A percentile compares a stretch with the other conserved stretches of the same genome.
Evolutionary conservation across 2,797 vertebrate species (phyloP).

Genomic region (Neosilurus mollespiculum): DNA sequence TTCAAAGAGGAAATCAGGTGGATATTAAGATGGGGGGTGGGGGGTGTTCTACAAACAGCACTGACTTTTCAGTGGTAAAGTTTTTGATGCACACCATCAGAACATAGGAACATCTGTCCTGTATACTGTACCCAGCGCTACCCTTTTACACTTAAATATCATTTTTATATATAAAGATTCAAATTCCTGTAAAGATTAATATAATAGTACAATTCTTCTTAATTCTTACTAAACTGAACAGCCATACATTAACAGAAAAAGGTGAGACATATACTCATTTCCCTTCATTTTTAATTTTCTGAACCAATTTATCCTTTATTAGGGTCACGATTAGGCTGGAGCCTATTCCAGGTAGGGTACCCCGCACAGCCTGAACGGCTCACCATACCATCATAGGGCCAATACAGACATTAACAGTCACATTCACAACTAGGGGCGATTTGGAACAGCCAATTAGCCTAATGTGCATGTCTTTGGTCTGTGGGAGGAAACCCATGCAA

Average conservation of each 20-base stretch:
- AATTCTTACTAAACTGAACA: background rate
- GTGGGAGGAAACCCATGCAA: too few species aligned
- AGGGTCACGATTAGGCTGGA: too few species aligned
- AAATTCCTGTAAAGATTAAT: background rate
- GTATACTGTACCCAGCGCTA: background rate
- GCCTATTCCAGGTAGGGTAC: too few species aligned
- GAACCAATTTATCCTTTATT: too few species aligned
- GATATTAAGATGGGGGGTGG: constrained; percentile 6
- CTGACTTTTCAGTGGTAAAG: background rate
- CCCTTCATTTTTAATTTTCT: background rate
- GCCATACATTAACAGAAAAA: background rate
- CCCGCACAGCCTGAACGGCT: too few species aligned
- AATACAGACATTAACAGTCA: too few species aligned
- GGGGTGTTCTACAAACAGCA: background rate
- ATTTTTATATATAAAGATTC: background rate
- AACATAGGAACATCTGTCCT: constrained; percentile 2
- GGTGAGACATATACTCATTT: background rate
- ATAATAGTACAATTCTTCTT: background rate
- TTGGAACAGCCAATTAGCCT: too few species aligned
- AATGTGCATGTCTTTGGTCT: too few species aligned
- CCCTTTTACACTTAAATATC: background rate
- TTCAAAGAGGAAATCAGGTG: constrained; percentile 62
- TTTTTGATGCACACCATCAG: constrained; percentile 3
- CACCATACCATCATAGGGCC: too few species aligned
- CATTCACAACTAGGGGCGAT: too few species aligned